phyloP scores from a whole-genome alignment of 2,888 invertebrate species.

The Clusia tigrina region DNA sequence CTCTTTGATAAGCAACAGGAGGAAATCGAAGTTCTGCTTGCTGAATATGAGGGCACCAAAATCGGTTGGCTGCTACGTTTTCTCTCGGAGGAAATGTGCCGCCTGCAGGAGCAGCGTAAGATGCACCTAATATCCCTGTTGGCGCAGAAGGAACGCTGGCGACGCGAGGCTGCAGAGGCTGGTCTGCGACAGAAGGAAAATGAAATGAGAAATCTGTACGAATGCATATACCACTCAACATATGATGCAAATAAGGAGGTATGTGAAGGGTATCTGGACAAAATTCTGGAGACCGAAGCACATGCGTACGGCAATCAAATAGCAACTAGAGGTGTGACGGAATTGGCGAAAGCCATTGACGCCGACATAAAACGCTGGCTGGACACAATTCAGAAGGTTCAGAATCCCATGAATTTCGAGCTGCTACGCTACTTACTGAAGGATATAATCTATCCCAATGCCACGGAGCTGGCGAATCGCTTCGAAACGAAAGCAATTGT shows the following conservation, averaged over 20 bases:
- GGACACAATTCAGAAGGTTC: conserved; percentile 43
- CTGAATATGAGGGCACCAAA: conserved; percentile 76
- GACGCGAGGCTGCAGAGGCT: conserved; percentile 82
- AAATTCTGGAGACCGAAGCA: conserved; percentile 70
- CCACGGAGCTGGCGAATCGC: conserved; percentile 29
- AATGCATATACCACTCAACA: conserved; percentile 80
- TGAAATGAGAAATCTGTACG: conserved; percentile 75
- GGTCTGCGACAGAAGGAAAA: conserved; percentile 81
- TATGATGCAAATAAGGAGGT: conserved; percentile 65
- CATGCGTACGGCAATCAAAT: conserved; percentile 68
- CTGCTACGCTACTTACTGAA: conserved; percentile 41
- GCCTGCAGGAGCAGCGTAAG: conserved; percentile 79
- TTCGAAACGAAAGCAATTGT: conserved; percentile 41
- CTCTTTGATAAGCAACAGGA: conserved; percentile 22
- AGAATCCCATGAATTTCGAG: conserved; percentile 47
- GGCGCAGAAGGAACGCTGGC: conserved; percentile 78
- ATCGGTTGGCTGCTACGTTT: conserved; percentile 77
- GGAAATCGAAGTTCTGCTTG: conserved; percentile 65
- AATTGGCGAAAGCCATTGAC: conserved; percentile 69
- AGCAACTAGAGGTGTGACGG: conserved; percentile 67
- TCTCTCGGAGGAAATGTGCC: conserved; percentile 78
- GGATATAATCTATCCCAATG: conserved; percentile 44
- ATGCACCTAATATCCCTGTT: conserved; percentile 81
- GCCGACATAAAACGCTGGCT: conserved; percentile 58
- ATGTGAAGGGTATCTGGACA: conserved; percentile 71